Conservation (phyloP, 2,113 vertebrate genomes). For the Microtus oregoni region DNA sequence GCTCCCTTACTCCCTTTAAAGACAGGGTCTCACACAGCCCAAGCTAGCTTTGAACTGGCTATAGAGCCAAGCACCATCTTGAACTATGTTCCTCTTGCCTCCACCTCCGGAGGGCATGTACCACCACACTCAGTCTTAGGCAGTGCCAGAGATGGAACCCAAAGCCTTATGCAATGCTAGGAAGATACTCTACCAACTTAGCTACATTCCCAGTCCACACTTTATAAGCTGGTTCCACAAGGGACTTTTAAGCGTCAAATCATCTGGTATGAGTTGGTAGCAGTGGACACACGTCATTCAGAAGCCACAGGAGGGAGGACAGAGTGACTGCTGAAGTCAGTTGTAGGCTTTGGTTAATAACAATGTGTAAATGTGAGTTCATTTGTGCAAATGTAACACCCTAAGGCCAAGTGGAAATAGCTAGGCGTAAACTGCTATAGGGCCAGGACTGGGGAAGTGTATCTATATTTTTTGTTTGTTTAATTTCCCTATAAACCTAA, state of each 20-base stretch:
- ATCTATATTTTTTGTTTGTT: not conserved
- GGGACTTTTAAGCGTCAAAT: not conserved
- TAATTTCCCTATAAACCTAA: not conserved
- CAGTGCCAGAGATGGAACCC: not conserved
- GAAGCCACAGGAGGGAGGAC: not conserved
- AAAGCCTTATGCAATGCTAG: not conserved
- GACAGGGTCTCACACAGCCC: not conserved
- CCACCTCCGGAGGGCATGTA: not conserved
- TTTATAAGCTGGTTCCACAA: not conserved
- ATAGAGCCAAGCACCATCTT: not conserved
- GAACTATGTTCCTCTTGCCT: not conserved
- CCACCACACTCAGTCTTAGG: not conserved
- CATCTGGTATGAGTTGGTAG: not conserved
- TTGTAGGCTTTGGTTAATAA: not conserved
- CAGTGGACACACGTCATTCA: rapidly evolving
- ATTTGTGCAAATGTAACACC: not conserved
- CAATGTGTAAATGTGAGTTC: not conserved
- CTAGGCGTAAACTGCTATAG: not conserved
- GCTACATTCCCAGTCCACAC: not conserved
- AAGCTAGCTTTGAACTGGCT: not conserved
- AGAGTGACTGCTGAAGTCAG: not conserved
- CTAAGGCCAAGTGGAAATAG: not conserved
- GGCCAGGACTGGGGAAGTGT: too few relatives aligned
- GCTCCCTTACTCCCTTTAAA: not conserved
- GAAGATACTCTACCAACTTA: not conserved